These are phyloP conservation scores for Drosophila ambigua DNA, from an alignment of 1,140 invertebrate species.

Conservation along the genomic window DNA sequence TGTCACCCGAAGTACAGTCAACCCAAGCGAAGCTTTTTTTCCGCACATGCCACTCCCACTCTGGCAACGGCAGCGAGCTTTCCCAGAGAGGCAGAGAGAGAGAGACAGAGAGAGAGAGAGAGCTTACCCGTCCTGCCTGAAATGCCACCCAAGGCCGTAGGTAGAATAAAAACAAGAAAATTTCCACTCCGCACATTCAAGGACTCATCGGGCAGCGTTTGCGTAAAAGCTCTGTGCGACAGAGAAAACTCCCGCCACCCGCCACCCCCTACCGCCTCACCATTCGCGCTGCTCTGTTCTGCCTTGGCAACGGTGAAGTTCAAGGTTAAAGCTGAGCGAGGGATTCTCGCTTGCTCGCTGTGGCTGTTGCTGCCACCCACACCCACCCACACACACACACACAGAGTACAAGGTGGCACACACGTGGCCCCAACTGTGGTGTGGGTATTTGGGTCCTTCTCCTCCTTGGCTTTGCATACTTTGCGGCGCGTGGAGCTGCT, in stretches of 20 bases:
- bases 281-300: slow-evolving; percentile 21
- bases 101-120: not conserved
- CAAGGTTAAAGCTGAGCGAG: slow-evolving; percentile 71
- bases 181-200: slow-evolving; percentile 67
- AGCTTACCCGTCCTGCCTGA: slow-evolving; percentile 1
- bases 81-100: slow-evolving; percentile 30
- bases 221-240: slow-evolving; percentile 59
- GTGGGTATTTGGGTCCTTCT: not conserved
- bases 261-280: not conserved
- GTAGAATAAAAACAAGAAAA: slow-evolving; percentile 21
- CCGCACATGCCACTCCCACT: slow-evolving; percentile 30
- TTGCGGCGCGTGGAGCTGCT: slow-evolving; percentile 71
- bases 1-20: slow-evolving; percentile 74
- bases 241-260: slow-evolving; percentile 7
- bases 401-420: not conserved
- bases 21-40: slow-evolving; percentile 54
- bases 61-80: not conserved
- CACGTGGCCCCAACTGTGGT: slow-evolving; percentile 31
- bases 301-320: slow-evolving; percentile 78
- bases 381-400: slow-evolving; percentile 6
- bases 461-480: slow-evolving; percentile 60
- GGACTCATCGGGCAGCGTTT: slow-evolving; percentile 68
- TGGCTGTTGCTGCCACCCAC: slow-evolving; percentile 39
- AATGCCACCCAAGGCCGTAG: slow-evolving; percentile 1
- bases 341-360: slow-evolving; percentile 32